Evolutionary conservation across 2,888 invertebrate genomes (phyloP).

Genomic region (Lydus trimaculatus): DNA sequence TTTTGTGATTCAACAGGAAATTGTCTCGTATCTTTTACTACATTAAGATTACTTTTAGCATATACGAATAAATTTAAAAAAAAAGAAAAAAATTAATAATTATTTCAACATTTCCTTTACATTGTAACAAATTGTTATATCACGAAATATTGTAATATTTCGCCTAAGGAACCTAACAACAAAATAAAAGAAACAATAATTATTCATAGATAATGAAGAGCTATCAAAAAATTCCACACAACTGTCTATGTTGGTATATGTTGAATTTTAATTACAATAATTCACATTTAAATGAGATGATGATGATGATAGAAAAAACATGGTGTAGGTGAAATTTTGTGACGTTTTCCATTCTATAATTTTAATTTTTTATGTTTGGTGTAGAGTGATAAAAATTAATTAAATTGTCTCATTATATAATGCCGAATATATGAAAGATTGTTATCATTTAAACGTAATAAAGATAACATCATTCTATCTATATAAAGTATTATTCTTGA

Average conservation of each 20-base stretch:
- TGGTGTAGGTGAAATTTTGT: not conserved
- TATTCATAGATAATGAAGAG: too few relatives aligned
- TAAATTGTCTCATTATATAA: not conserved
- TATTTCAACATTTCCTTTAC: not conserved
- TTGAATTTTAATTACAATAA: not conserved
- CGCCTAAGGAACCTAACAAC: not conserved
- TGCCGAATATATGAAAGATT: not conserved
- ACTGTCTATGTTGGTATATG: not conserved
- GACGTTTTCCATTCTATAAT: too few relatives aligned
- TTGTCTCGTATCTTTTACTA: not conserved
- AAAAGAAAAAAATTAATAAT: not conserved
- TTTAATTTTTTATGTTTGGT: not conserved
- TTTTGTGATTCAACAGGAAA: not conserved
- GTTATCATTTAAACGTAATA: not conserved
- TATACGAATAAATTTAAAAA: not conserved
- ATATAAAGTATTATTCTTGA: too few relatives aligned
- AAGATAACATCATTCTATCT: too few relatives aligned
- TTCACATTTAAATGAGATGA: not conserved
- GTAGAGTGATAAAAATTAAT: not conserved
- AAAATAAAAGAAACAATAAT: not conserved
- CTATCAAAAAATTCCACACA: not conserved
- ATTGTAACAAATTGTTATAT: not conserved
- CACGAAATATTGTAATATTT: not conserved
- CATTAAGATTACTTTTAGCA: not conserved
- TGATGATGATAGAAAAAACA: not conserved